Percentiles rank a stretch among this genome's conserved stretches.
Conservation (phyloP, 2,113 vertebrate genomes). For the Galemys pyrenaicus region DNA sequence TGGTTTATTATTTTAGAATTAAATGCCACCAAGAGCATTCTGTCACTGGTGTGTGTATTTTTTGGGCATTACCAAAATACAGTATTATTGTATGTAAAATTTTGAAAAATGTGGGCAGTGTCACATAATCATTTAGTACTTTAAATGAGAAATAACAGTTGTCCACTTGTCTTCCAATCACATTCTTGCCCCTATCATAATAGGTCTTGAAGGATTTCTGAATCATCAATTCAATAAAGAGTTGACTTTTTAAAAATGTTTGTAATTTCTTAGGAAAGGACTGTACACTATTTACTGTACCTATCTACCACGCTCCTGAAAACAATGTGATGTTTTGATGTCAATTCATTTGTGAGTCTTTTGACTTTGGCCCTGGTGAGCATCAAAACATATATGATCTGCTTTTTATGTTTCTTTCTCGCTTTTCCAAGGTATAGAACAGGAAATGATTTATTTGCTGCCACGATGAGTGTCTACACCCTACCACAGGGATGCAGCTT, state of each 20-base stretch:
- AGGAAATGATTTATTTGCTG: background rate
- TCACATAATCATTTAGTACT: background rate
- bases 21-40: background rate
- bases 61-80: background rate
- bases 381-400: background rate
- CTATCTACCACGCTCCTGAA: background rate
- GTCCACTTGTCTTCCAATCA: background rate
- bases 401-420: background rate
- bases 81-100: background rate
- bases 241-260: background rate
- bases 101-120: background rate
- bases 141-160: background rate
- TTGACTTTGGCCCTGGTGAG: background rate
- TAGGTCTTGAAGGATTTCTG: background rate
- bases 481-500: background rate
- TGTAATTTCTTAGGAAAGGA: background rate
- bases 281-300: background rate
- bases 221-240: background rate
- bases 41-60: background rate
- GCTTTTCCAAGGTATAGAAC: background rate
- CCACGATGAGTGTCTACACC: background rate
- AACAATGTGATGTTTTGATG: constrained; percentile 2
- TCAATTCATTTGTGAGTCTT: background rate
- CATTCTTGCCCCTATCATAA: background rate
- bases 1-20: background rate